Evolutionary conservation across 2,888 invertebrate genomes (phyloP), one percentile per base, ranked within the genome.

Genomic region (Lasioglossum pauxillum): DNA sequence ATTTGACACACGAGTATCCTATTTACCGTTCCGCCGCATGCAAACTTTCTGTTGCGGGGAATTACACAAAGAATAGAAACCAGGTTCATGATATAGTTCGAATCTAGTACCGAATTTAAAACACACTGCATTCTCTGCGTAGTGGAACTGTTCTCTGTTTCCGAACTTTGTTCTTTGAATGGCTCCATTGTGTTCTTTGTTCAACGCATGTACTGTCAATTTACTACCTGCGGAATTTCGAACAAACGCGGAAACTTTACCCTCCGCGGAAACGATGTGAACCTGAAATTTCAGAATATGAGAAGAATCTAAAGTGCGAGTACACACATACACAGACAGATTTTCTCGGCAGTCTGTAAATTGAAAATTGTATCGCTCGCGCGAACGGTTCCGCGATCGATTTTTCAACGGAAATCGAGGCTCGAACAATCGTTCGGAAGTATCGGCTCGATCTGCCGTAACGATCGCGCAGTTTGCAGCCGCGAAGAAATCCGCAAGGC

Each of bases 401-500:
- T 27, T 27, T 67, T 67, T 19, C 67, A 1, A 69, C 5, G 38
- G 38, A 69, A n/a, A 69, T 41, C 23, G 41, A 4, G 16, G 16
- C 8, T 67, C 7, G 19, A 19, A 35, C 35, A 8, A 67, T 67
- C 35, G 1, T 35, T 19, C 2, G 19, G 2, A 12, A 5, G 38
- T 12, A n/a, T 41, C 23, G 5, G 38, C 10, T 5, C 38, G 38
- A 12, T 69, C 69, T 1, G 12, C 46, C 23, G 69, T 46, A 71
- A 49, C 69, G 69, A 69, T 53, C 38, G 53, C 49, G 27, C 71
- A 71, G 38, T 71, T 71, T 78, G 49, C 69, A 12, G 72, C 72
- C 75, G 19, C 71, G 73, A 83, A 83, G 82, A 75, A 71, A 78
- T 73, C 67, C 79, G 71, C 74, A 78, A 82, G 82, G 76, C 53